These are phyloP conservation scores for Eucera pruinosa DNA, from an alignment of 2,888 invertebrate genomes.

Conservation along the genomic window DNA sequence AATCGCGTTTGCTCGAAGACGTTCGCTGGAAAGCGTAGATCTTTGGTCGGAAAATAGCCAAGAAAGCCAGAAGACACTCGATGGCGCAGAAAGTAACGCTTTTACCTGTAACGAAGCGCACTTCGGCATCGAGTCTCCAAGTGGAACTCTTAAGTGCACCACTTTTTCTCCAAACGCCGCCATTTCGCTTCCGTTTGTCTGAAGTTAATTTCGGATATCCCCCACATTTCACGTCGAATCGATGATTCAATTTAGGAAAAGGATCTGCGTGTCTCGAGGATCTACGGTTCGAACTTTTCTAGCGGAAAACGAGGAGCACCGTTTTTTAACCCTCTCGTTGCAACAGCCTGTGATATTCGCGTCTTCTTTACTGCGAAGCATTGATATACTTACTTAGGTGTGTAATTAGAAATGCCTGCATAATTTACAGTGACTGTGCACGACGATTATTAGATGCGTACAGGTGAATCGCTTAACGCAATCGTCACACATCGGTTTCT, in stretches of 20 bases:
- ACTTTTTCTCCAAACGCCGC: conserved; percentile 7
- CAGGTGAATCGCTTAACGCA: too few relatives aligned
- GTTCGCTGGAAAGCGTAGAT: background rate
- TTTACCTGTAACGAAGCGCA: conserved; percentile 37
- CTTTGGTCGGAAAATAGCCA: conserved; percentile 12
- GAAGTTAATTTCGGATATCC: conserved; percentile 2
- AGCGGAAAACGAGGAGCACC: too few relatives aligned
- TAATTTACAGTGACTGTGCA: too few relatives aligned
- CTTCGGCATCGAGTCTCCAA: background rate
- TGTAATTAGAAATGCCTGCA: too few relatives aligned
- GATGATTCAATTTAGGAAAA: background rate
- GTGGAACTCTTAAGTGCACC: conserved; percentile 9
- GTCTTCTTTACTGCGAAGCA: too few relatives aligned
- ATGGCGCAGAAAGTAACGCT: background rate
- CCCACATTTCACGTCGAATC: background rate
- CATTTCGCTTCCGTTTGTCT: background rate
- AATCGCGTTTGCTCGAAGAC: too few relatives aligned
- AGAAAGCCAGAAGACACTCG: conserved; percentile 11
- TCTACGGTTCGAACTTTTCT: background rate
- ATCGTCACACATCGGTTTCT: too few relatives aligned
- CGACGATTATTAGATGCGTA: too few relatives aligned
- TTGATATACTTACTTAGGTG: too few relatives aligned
- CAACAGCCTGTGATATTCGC: too few relatives aligned
- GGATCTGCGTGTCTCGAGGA: background rate
- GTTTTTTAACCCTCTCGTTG: too few relatives aligned